A percentile compares a stretch with the other conserved stretches of the same genome.
Conservation (phyloP, 2,888 invertebrate genomes). For the Fragum sueziense region DNA sequence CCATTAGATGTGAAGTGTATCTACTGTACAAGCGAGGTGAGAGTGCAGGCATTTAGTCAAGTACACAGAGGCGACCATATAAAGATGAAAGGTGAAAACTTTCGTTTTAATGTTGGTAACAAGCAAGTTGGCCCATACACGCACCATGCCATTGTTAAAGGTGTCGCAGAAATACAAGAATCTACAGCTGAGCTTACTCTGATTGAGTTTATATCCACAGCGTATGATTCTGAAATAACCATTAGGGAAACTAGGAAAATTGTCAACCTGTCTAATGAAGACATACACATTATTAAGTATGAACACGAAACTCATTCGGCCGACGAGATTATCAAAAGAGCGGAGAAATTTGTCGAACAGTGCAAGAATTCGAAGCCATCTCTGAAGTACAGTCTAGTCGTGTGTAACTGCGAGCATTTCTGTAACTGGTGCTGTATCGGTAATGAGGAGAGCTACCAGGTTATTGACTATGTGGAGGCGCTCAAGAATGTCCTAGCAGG, state of each 20-base stretch:
- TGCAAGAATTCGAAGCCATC: background rate
- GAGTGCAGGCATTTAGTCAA: background rate
- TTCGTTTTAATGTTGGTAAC: conserved; percentile 11
- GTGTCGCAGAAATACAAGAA: background rate
- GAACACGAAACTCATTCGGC: conserved; percentile 14
- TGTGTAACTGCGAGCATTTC: conserved; percentile 46
- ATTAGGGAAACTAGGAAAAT: conserved; percentile 41
- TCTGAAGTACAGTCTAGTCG: conserved; percentile 11
- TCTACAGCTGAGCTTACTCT: conserved; percentile 23
- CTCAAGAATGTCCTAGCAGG: conserved; percentile 12
- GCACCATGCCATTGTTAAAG: conserved; percentile 50
- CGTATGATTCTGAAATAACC: conserved; percentile 26
- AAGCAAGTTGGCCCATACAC: conserved; percentile 22
- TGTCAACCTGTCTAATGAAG: conserved; percentile 20
- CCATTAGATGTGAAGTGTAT: conserved; percentile 26
- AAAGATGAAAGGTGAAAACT: conserved; percentile 19
- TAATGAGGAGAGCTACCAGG: conserved; percentile 33
- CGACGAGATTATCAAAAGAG: conserved; percentile 31
- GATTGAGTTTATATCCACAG: conserved; percentile 35
- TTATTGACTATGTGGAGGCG: background rate
- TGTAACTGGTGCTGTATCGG: conserved; percentile 47
- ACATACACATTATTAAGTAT: conserved; percentile 41
- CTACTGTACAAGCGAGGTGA: conserved; percentile 20
- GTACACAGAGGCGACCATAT: conserved; percentile 34
- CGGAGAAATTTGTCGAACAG: conserved; percentile 14